A percentile compares a stretch with the other conserved stretches of the same genome.
Conservation (phyloP, 1,140 invertebrate genomes). For the Sinella curviseta region DNA sequence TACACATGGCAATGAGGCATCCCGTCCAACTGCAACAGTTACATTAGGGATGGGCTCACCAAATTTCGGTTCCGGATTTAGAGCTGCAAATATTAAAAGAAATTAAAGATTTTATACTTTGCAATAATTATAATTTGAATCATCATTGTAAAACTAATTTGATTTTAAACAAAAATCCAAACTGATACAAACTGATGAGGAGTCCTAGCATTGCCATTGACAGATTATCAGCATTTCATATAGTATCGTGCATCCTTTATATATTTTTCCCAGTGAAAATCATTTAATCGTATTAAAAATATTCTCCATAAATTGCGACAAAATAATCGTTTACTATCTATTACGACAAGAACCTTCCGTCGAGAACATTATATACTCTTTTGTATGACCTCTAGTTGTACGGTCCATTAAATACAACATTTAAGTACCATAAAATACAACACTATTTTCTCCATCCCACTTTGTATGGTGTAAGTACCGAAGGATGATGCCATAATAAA, state of each 20-base stretch:
- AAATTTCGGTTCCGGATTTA: constrained; percentile 78
- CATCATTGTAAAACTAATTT: too few species aligned
- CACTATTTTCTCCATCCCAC: too few species aligned
- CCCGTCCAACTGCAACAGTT: constrained; percentile 73
- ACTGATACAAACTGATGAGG: too few species aligned
- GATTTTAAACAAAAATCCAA: too few species aligned
- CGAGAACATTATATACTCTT: neutral
- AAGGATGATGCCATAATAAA: too few species aligned
- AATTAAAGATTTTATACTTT: neutral
- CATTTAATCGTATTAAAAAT: neutral
- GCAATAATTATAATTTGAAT: too few species aligned
- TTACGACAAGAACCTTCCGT: neutral
- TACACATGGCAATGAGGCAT: constrained; percentile 82
- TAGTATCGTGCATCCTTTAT: too few species aligned
- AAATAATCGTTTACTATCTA: neutral
- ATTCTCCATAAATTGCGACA: neutral
- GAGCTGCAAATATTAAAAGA: constrained; percentile 64
- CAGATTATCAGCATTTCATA: too few species aligned
- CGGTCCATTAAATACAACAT: constrained; percentile 8
- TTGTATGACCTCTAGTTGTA: neutral
- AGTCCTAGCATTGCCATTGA: too few species aligned
- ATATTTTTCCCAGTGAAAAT: neutral
- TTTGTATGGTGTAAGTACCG: too few species aligned
- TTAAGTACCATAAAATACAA: constrained; percentile 17
- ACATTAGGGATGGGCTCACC: constrained; percentile 84